Conservation (phyloP, 2,888 invertebrate genomes). For the Agrilus mali region DNA sequence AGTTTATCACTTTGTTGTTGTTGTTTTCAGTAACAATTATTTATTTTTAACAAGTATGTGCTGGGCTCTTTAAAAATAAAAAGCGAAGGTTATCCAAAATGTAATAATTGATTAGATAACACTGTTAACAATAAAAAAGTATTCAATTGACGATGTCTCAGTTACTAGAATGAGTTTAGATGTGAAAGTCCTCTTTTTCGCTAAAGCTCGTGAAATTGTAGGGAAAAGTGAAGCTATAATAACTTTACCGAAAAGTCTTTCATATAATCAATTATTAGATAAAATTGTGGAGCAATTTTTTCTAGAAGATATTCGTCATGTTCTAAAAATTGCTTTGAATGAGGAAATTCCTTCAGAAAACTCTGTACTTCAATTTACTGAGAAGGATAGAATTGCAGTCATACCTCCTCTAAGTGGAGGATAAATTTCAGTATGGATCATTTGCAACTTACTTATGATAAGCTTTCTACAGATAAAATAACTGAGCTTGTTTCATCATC, state of each 20-base stretch:
- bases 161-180: slow-evolving; percentile 32
- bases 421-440: slow-evolving; percentile 50
- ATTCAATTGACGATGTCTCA: too few relatives aligned
- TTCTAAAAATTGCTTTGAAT: slow-evolving; percentile 70
- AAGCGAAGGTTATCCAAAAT: too few relatives aligned
- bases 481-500: slow-evolving; percentile 52
- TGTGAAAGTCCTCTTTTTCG: slow-evolving; percentile 76
- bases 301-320: slow-evolving; percentile 53
- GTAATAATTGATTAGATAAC: too few relatives aligned
- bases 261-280: slow-evolving; percentile 46
- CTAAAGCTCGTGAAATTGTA: slow-evolving; percentile 73
- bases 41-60: too few relatives aligned
- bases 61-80: too few relatives aligned
- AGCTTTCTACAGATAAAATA: slow-evolving; percentile 54
- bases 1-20: too few relatives aligned
- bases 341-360: slow-evolving; percentile 58
- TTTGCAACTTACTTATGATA: slow-evolving; percentile 52
- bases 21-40: too few relatives aligned
- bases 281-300: slow-evolving; percentile 48
- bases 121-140: too few relatives aligned
- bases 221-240: slow-evolving; percentile 47
- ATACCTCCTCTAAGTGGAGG: slow-evolving; percentile 94
- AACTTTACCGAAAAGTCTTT: slow-evolving; percentile 38
- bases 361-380: slow-evolving; percentile 38
- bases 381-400: slow-evolving; percentile 74